These are phyloP conservation scores for Cephonodes hylas DNA, from an alignment of 2,888 invertebrate species.

Conservation along the genomic window DNA sequence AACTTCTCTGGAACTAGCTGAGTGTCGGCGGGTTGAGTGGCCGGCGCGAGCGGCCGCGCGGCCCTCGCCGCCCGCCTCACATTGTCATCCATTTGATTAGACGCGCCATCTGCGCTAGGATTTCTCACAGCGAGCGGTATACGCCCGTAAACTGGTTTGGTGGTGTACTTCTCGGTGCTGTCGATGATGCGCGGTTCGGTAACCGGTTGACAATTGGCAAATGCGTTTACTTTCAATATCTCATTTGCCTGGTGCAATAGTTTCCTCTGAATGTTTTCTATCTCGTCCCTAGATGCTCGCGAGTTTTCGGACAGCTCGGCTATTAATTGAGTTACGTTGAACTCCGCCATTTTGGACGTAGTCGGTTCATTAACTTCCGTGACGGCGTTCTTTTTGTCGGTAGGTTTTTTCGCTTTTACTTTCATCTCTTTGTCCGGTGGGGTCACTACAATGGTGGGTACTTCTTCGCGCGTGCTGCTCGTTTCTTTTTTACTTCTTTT, in stretches of 20 bases:
- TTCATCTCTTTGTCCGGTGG: slow-evolving; percentile 67
- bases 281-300: slow-evolving; percentile 68
- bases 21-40: slow-evolving; percentile 60
- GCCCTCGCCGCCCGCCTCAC: slow-evolving; percentile 38
- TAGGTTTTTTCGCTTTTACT: slow-evolving; percentile 52
- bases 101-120: slow-evolving; percentile 19
- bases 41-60: slow-evolving; percentile 42
- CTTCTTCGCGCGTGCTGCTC: slow-evolving; percentile 40
- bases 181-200: slow-evolving; percentile 58
- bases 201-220: slow-evolving; percentile 52
- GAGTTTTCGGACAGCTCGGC: slow-evolving; percentile 72
- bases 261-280: slow-evolving; percentile 70
- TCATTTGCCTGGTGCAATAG: slow-evolving; percentile 72
- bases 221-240: slow-evolving; percentile 74
- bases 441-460: slow-evolving; percentile 63
- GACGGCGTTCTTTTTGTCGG: slow-evolving; percentile 36
- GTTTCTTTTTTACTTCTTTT: slow-evolving; percentile 83
- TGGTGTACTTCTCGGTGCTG: slow-evolving; percentile 58
- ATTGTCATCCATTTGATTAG: slow-evolving; percentile 42
- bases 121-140: slow-evolving; percentile 36
- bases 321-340: slow-evolving; percentile 70
- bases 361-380: slow-evolving; percentile 33
- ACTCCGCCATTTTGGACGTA: slow-evolving; percentile 56
- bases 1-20: slow-evolving; percentile 76
- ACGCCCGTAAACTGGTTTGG: slow-evolving; percentile 60